Percentiles rank a stretch among this genome's conserved stretches.
phyloP scores from a whole-genome alignment of 2,888 invertebrate species.

The Atherix ibis region DNA sequence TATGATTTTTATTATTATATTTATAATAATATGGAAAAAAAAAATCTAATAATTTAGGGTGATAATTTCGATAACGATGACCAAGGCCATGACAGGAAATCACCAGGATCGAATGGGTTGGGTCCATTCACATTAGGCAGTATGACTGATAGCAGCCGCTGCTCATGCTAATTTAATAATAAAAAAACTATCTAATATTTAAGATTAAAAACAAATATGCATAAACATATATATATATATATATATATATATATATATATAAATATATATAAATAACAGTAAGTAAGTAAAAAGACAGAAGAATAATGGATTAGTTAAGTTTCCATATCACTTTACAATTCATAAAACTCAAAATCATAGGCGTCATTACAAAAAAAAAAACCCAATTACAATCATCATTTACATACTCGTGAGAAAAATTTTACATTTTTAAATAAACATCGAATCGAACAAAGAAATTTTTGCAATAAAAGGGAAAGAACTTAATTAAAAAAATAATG shows the following conservation, averaged over 20 bases:
- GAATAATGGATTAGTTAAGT: too few species aligned
- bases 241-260: background rate
- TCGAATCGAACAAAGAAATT: background rate
- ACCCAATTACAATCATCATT: background rate
- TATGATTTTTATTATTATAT: background rate
- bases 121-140: conserved; percentile 31
- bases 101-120: conserved; percentile 25
- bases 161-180: conserved; percentile 26
- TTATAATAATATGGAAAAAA: background rate
- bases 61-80: conserved; percentile 34
- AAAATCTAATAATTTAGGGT: conserved; percentile 20
- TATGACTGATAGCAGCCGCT: conserved; percentile 29
- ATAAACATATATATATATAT: background rate
- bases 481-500: background rate
- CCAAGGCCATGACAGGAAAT: conserved; percentile 29
- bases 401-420: background rate
- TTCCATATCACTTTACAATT: too few species aligned
- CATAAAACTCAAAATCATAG: background rate
- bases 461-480: background rate
- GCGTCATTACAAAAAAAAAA: background rate
- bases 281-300: background rate
- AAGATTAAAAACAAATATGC: background rate
- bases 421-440: background rate
- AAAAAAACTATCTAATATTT: background rate
- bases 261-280: background rate